phyloP scores from a whole-genome alignment of 2,888 invertebrate genomes.

The Gymnocheta viridis region DNA sequence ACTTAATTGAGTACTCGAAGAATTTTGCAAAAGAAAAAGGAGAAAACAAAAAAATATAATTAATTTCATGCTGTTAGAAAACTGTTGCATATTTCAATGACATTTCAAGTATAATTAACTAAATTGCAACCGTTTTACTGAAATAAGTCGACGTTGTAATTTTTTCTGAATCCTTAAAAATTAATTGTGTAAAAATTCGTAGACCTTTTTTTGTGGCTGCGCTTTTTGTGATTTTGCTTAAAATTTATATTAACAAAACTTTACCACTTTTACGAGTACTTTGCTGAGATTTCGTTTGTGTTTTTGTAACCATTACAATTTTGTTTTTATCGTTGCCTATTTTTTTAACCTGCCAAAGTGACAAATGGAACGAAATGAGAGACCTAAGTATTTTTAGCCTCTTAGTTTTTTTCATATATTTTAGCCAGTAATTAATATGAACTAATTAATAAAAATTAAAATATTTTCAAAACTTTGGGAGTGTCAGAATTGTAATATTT shows the following conservation, averaged over 20 bases:
- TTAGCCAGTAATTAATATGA: neutral
- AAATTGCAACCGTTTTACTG: neutral
- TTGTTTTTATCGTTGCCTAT: conserved; percentile 12
- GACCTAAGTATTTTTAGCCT: no score
- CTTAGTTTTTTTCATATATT: no score
- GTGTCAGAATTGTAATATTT: neutral
- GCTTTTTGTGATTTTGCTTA: conserved; percentile 31
- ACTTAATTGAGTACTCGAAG: no score
- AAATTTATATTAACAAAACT: conserved; percentile 7
- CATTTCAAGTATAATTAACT: conserved; percentile 13
- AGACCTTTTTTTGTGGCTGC: neutral
- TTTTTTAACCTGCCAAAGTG: conserved; percentile 22
- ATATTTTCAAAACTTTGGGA: neutral
- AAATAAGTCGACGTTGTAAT: neutral
- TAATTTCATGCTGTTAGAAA: no score
- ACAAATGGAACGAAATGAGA: conserved; percentile 4
- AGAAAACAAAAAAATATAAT: no score
- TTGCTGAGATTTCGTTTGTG: neutral
- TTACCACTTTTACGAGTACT: conserved; percentile 26
- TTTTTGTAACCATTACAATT: neutral
- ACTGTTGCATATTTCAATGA: neutral
- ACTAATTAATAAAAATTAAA: neutral
- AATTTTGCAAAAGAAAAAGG: no score
- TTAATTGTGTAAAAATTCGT: conserved; percentile 13
- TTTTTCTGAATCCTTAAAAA: conserved; percentile 4